Conservation (phyloP, 2,797 vertebrate species). For the Vireo griseus region DNA sequence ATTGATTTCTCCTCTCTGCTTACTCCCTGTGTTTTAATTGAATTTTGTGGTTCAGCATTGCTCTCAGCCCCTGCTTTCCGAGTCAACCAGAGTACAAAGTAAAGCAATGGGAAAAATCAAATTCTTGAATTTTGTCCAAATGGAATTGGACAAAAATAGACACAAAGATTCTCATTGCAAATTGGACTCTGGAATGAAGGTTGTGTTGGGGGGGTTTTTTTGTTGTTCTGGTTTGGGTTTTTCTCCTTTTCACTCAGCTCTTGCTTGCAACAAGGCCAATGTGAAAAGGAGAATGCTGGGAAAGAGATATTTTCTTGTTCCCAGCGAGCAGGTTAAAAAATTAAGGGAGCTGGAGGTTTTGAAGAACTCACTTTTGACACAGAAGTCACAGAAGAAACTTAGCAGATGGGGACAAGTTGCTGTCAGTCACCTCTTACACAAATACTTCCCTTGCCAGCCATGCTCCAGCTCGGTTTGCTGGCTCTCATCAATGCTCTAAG, state of each 20-base stretch:
- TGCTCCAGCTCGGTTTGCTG: neutral
- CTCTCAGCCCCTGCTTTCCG: slow-evolving; percentile 64
- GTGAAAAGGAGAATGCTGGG: slow-evolving; percentile 73
- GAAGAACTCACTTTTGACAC: slow-evolving; percentile 56
- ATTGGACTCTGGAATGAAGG: slow-evolving; percentile 79
- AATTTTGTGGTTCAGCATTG: slow-evolving; percentile 68
- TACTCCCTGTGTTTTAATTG: slow-evolving; percentile 65
- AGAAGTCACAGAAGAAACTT: slow-evolving; percentile 40
- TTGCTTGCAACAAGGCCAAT: slow-evolving; percentile 65
- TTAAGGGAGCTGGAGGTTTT: slow-evolving; percentile 38
- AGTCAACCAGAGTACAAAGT: slow-evolving; percentile 73
- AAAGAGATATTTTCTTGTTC: slow-evolving; percentile 76
- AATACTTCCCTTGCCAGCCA: neutral
- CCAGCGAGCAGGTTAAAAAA: slow-evolving; percentile 73
- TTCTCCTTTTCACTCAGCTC: slow-evolving; percentile 64
- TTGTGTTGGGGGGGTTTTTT: neutral
- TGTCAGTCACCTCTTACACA: slow-evolving; percentile 48
- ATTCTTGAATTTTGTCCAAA: slow-evolving; percentile 84
- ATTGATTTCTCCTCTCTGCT: slow-evolving; percentile 60
- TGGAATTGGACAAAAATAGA: slow-evolving; percentile 81
- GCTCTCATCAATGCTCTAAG: neutral
- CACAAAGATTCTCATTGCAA: slow-evolving; percentile 80
- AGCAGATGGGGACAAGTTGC: neutral
- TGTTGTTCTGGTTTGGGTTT: slow-evolving; percentile 19
- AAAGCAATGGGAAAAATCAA: slow-evolving; percentile 77